Evolutionary conservation across 1,140 invertebrate genomes (phyloP).

Genomic region (Antheraea mylitta): DNA sequence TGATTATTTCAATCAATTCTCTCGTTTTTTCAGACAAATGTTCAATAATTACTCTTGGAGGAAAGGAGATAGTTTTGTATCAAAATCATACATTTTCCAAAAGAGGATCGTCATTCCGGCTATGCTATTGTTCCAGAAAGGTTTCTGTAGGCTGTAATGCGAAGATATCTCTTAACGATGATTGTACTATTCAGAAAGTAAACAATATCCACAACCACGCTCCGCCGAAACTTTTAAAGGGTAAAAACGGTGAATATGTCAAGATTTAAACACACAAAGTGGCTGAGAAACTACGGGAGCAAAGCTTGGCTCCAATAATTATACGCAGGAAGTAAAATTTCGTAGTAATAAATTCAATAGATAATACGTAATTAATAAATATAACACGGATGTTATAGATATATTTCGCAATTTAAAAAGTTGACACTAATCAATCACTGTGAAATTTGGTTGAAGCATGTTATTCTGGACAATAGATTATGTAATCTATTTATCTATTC

Average conservation of each 20-base stretch:
- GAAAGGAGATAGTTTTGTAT: conserved; percentile 26
- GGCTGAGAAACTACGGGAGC: too few relatives aligned
- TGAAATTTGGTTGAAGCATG: too few relatives aligned
- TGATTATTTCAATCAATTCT: too few relatives aligned
- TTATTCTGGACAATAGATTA: too few relatives aligned
- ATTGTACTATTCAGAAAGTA: not conserved
- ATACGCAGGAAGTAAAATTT: too few relatives aligned
- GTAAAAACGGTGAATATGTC: not conserved
- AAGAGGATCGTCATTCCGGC: conserved; percentile 23
- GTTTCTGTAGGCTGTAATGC: conserved; percentile 2
- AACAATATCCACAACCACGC: not conserved
- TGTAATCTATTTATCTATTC: too few relatives aligned
- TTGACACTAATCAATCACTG: too few relatives aligned
- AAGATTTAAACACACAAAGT: not conserved
- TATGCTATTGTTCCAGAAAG: conserved; percentile 11
- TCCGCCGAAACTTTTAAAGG: not conserved
- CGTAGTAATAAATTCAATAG: too few relatives aligned
- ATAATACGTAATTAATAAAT: too few relatives aligned
- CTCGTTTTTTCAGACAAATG: not conserved
- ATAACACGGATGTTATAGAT: too few relatives aligned
- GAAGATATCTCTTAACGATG: not conserved
- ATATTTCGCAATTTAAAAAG: too few relatives aligned
- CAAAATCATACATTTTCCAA: conserved; percentile 38
- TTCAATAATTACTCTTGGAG: not conserved
- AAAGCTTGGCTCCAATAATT: too few relatives aligned